Conservation (phyloP, 2,113 vertebrate genomes). For the Sclerurus mexicanus region DNA sequence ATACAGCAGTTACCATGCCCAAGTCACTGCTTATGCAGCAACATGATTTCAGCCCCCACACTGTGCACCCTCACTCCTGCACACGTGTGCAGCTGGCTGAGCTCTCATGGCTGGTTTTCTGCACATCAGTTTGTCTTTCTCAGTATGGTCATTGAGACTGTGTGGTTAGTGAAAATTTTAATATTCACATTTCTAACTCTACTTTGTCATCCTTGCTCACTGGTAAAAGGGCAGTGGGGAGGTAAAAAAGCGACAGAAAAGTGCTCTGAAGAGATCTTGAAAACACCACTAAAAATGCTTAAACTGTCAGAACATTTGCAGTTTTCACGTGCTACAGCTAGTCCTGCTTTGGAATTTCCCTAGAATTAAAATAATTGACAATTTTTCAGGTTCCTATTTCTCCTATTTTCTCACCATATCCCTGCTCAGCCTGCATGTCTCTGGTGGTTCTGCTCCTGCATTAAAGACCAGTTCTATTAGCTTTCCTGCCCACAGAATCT, state of each 20-base stretch:
- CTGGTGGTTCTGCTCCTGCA: neutral
- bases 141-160: neutral
- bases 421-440: neutral
- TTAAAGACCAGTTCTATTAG: neutral
- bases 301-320: neutral
- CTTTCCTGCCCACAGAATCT: neutral
- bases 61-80: neutral
- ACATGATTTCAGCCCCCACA: neutral
- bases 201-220: neutral
- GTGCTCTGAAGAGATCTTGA: neutral
- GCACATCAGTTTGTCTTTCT: neutral
- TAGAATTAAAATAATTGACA: neutral
- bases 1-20: neutral
- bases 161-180: neutral
- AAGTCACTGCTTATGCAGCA: neutral
- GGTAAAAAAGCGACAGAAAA: neutral
- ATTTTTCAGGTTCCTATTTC: neutral
- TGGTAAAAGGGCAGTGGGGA: neutral
- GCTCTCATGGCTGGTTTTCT: neutral
- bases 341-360: neutral
- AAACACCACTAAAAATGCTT: neutral
- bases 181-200: neutral
- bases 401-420: neutral
- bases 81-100: neutral
- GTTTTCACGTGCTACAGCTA: neutral